Base-by-base conservation (phyloP, 2,113 vertebrate species). In the Leptosomus discolor region DNA sequence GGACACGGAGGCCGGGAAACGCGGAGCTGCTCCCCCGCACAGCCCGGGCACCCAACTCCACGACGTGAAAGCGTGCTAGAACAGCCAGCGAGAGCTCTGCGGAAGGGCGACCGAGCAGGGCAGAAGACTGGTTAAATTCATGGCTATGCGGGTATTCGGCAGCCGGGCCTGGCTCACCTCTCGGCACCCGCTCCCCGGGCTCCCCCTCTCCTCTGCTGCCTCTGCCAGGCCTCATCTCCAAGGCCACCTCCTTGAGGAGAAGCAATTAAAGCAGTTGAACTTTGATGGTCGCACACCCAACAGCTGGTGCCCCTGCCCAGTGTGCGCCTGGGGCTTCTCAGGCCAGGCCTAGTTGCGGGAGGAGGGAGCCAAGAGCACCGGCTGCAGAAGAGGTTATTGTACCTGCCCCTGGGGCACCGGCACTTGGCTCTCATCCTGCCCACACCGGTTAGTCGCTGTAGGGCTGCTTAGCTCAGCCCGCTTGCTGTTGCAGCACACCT, bases 401-500 rank as follows among this genome's bases (percentile, higher is more conserved):
- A 7, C 19, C 15, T 7, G 63, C 24, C 37, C 34, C 29, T 2
- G 22, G 18, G 14, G 41, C 34, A 11, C 8, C 9, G 3, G 6
- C 48, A 2, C 32, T 53, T 12, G 3, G 21, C 56, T 19, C 39
- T 17, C 41, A 3, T 6, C 53, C 41, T 30, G 15, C 48, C 64
- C 69, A 0, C 10, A 0, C 23, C 11, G 6, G 50, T 23, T 8
- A 23, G 8, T 14, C 13, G 0, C 12, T 13, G 16, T 8, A 24
- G 26, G 61, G 68, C 46, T 30, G 34, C 34, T 50, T 5, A 8
- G 56, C 34, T n/a, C 53, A 32, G 17, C 23, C 18, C 2, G 0
- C 26, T 54, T 5, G 1, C 37, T 22, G 27, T 4, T 50, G 19
- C 48, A 48, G 37, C 68, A 9, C 19, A 4, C 27, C 73, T 21